These are phyloP conservation scores for Trypoxylon attenuatum DNA, from an alignment of 2,888 invertebrate species.

Conservation along the genomic window DNA sequence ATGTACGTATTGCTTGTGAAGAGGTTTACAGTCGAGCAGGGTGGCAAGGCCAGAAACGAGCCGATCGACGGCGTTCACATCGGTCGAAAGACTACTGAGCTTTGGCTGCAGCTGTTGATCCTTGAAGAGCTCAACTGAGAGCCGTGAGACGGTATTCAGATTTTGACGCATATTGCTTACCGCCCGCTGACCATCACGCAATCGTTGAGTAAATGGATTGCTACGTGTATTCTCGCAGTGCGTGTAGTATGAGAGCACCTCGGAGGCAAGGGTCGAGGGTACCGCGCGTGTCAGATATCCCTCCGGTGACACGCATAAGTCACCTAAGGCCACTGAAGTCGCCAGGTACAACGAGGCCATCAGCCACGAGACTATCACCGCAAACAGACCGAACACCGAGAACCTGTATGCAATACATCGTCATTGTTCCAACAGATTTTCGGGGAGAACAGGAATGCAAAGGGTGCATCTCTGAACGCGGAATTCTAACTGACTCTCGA, in stretches of 20 bases:
- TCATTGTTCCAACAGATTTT: too few species aligned
- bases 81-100: conserved; percentile 85
- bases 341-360: conserved; percentile 91
- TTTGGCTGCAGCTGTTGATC: conserved; percentile 80
- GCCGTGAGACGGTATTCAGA: conserved; percentile 75
- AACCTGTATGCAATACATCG: conserved; percentile 77
- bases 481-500: too few species aligned
- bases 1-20: conserved; percentile 88
- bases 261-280: conserved; percentile 66
- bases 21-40: conserved; percentile 87
- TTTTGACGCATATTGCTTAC: conserved; percentile 77
- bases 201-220: conserved; percentile 87
- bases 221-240: conserved; percentile 88
- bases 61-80: conserved; percentile 86
- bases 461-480: too few species aligned
- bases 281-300: conserved; percentile 80
- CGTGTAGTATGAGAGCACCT: conserved; percentile 86
- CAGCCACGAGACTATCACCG: conserved; percentile 92
- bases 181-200: conserved; percentile 86
- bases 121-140: conserved; percentile 77
- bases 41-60: conserved; percentile 80
- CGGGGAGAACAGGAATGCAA: too few species aligned
- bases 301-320: conserved; percentile 90
- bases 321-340: conserved; percentile 88
- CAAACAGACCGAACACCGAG: conserved; percentile 89